Evolutionary conservation across 1,140 invertebrate species (phyloP), one percentile per base, ranked within the genome.

Genomic region (Latrodectus geometricus): DNA sequence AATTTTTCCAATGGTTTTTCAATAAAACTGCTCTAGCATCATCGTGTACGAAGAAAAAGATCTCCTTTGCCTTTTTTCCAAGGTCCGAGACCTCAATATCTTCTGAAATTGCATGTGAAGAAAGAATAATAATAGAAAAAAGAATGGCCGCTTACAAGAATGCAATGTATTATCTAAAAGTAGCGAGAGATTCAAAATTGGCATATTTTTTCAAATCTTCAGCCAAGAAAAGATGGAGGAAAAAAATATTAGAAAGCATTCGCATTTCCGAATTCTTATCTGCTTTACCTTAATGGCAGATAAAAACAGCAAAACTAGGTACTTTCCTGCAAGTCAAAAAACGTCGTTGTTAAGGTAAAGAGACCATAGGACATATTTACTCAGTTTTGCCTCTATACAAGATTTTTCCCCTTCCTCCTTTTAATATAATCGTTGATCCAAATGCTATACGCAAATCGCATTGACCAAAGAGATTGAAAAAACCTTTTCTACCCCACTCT

Each of bases 361-460:
- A 35, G 35, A 35, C 35, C 35, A 35, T 35, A 3, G 35, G 35
- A 35, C 35, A 35, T 35, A 35, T 35, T 35, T 35, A 35, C 35
- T 35, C 35, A 35, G 35, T 35, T 35, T 35, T 35, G 35, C 35
- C 35, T 35, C 35, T 35, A 35, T 35, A 35, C 35, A 35, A 35
- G 1, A 20, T 11, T 69, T 69, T 35, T 35, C 12, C n/a, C 21
- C 68, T 69, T 69, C 21, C n/a, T 65, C 12, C 21, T 69, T 69
- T 69, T 69, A 20, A 20, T 69, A 9, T 20, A 15, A 15, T 69
- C 17, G 20, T 23, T 23, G 68, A 69, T 23, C 17, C 68, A 69
- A 73, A 17, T n/a, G 35, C 68, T 78, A 50, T 86, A 86, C 50
- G 83, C 83, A 86, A 86, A 86, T 86, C 74, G 50, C 49, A 86